These are phyloP conservation scores for Vidua chalybeata DNA, from an alignment of 2,113 vertebrate genomes.

Conservation along the genomic window DNA sequence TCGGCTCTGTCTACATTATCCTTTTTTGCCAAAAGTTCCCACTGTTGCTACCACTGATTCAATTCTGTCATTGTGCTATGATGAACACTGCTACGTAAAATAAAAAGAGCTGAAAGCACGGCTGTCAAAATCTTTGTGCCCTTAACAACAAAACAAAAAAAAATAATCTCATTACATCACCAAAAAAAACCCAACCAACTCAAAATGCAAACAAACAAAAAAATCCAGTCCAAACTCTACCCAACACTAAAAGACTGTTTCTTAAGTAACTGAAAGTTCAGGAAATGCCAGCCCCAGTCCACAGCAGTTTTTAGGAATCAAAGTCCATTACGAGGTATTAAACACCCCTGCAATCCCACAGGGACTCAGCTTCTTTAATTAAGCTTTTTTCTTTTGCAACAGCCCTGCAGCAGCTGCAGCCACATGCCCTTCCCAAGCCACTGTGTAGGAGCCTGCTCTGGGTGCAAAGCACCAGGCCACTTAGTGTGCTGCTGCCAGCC, in stretches of 20 bases:
- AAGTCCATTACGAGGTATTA: background rate
- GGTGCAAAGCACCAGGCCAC: fast-evolving
- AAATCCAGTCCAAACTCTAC: background rate
- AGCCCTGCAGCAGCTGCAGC: background rate
- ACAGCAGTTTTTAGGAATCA: background rate
- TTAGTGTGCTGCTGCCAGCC: background rate
- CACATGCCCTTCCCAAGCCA: background rate
- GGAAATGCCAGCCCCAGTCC: background rate
- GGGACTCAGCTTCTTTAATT: background rate
- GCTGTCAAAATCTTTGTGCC: slow-evolving; percentile 12
- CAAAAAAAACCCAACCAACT: background rate
- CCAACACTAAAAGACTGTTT: background rate
- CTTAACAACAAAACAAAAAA: background rate
- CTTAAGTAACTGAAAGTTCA: background rate
- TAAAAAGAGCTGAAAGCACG: slow-evolving; percentile 7
- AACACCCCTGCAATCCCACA: background rate
- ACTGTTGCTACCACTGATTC: slow-evolving; percentile 51
- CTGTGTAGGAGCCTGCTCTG: background rate
- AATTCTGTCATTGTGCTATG: slow-evolving; percentile 47
- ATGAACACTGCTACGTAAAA: background rate
- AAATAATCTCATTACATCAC: background rate
- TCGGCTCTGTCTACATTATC: slow-evolving; percentile 50
- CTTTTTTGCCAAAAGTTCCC: slow-evolving; percentile 57
- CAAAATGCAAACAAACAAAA: background rate
- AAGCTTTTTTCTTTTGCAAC: background rate